Conservation (phyloP, 2,888 invertebrate genomes). For the Orthosia gracilis region DNA sequence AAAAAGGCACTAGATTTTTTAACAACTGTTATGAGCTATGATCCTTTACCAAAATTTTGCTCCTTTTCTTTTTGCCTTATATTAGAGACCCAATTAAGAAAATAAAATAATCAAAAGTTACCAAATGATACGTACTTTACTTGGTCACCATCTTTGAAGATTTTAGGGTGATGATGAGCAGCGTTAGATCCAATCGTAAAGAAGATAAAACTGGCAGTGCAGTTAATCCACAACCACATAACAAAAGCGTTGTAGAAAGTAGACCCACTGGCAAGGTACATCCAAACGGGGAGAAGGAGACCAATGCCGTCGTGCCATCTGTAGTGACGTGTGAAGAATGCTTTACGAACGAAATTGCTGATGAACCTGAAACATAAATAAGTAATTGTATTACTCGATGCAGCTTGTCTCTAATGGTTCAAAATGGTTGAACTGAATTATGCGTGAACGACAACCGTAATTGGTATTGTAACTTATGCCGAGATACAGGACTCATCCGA, state of each 20-base stretch:
- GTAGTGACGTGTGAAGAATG: constrained; percentile 78
- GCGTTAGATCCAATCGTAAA: constrained; percentile 93
- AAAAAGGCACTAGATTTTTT: no score
- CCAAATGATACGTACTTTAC: constrained; percentile 85
- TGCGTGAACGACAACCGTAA: no score
- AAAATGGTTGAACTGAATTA: no score
- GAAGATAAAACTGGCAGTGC: constrained; percentile 92
- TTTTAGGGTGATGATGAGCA: constrained; percentile 94
- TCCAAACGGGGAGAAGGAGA: constrained; percentile 84
- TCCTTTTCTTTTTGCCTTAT: not conserved
- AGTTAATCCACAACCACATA: constrained; percentile 91
- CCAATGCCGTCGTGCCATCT: constrained; percentile 82
- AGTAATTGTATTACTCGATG: not conserved
- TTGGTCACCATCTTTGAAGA: constrained; percentile 95
- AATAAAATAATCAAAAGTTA: not conserved
- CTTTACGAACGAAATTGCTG: constrained; percentile 74
- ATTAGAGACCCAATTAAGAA: not conserved
- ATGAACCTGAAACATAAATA: constrained; percentile 70
- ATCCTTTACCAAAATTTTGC: no score
- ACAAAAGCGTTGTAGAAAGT: constrained; percentile 77
- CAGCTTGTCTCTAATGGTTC: not conserved
- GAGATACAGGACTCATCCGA: no score
- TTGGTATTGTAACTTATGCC: no score
- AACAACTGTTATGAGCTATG: no score
- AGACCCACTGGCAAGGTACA: constrained; percentile 81